phyloP scores from a whole-genome alignment of 2,113 vertebrate genomes.

The Oostethus manadensis region DNA sequence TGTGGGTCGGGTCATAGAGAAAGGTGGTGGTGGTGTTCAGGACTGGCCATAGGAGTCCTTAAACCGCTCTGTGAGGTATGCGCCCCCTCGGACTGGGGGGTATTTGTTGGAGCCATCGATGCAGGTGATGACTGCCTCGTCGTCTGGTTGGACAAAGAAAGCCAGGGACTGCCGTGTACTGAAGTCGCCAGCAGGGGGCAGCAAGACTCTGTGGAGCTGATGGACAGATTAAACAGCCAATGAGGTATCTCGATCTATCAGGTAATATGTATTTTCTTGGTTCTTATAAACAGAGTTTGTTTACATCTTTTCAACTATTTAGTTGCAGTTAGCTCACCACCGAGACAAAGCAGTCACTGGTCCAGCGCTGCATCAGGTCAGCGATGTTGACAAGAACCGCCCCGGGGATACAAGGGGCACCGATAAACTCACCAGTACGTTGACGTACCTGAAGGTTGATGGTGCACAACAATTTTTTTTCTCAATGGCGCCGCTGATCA shows the following conservation, averaged over 20 bases:
- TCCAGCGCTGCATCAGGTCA: constrained; percentile 78
- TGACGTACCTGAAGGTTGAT: constrained; percentile 49
- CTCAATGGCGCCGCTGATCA: too few species aligned
- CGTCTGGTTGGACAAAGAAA: constrained; percentile 68
- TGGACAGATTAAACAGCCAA: constrained; percentile 1
- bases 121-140: constrained; percentile 58
- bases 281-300: too few species aligned
- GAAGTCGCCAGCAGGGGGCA: constrained; percentile 58
- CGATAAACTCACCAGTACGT: constrained; percentile 59
- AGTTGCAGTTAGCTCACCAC: constrained; percentile 50
- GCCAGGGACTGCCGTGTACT: constrained; percentile 66
- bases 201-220: constrained; percentile 66
- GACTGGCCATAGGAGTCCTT: constrained; percentile 25
- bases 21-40: constrained; percentile 2
- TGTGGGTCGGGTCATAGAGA: too few species aligned
- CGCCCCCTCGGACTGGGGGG: constrained; percentile 43
- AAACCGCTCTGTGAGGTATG: constrained; percentile 48
- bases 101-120: constrained; percentile 66
- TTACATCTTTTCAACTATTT: too few species aligned
- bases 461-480: too few species aligned
- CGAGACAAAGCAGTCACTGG: constrained; percentile 64
- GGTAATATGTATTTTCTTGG: too few species aligned
- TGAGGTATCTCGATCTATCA: background rate
- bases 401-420: constrained; percentile 54
- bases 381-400: constrained; percentile 70